Evolutionary conservation across 2,113 vertebrate species (phyloP).

Genomic region (Ellobius talpinus): DNA sequence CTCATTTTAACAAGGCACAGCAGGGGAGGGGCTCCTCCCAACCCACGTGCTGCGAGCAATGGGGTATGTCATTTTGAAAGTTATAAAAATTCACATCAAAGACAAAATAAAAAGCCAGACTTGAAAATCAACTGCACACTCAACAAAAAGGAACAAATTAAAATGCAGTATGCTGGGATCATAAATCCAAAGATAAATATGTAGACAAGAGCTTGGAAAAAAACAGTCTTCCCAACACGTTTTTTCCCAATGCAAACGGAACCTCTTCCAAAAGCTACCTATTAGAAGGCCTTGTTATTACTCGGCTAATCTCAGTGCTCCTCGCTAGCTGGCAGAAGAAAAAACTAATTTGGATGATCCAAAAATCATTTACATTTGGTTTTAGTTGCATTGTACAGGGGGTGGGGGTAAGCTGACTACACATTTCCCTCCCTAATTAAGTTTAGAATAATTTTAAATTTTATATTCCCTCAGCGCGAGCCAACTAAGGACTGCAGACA

Average conservation of each 20-base stretch:
- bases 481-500: constrained; percentile 29
- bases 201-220: constrained; percentile 62
- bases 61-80: constrained; percentile 63
- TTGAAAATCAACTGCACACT: constrained; percentile 41
- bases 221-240: constrained; percentile 46
- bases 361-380: constrained; percentile 76
- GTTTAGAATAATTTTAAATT: constrained; percentile 72
- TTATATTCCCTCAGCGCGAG: constrained; percentile 52
- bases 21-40: background rate
- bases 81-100: constrained; percentile 67
- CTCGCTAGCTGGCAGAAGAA: constrained; percentile 42
- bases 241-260: background rate
- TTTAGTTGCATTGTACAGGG: constrained; percentile 50
- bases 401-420: constrained; percentile 65
- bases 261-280: constrained; percentile 59
- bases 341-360: constrained; percentile 64
- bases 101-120: constrained; percentile 66
- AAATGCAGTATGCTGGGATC: constrained; percentile 50
- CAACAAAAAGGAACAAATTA: constrained; percentile 58
- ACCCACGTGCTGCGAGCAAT: constrained; percentile 1
- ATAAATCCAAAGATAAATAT: constrained; percentile 70
- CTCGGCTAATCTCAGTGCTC: constrained; percentile 1
- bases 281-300: constrained; percentile 38
- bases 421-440: constrained; percentile 71
- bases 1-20: background rate